Percentiles rank a stretch among this genome's conserved stretches.
Conservation (phyloP, 2,888 invertebrate genomes). For the Lydus trimaculatus region DNA sequence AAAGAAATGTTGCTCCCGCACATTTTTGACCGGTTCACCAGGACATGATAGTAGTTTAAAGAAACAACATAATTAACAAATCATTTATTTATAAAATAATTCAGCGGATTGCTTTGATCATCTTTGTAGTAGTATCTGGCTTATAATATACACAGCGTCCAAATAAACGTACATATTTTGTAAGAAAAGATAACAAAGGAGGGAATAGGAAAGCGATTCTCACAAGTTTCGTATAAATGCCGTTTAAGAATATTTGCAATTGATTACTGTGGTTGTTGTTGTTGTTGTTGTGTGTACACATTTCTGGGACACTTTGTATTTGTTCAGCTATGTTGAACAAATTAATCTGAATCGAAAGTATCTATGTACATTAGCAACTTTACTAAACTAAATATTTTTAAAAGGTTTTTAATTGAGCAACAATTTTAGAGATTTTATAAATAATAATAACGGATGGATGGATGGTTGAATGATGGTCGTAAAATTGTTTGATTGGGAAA, state of each 20-base stretch:
- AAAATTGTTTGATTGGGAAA: not conserved
- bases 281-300: too few species aligned
- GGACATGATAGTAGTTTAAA: not conserved
- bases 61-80: slow-evolving; percentile 23
- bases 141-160: not conserved
- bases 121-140: not conserved
- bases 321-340: too few species aligned
- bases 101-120: not conserved
- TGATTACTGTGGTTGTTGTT: too few species aligned
- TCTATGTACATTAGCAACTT: too few species aligned
- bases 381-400: too few species aligned
- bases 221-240: too few species aligned
- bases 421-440: not conserved
- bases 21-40: slow-evolving; percentile 6
- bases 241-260: too few species aligned
- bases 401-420: not conserved
- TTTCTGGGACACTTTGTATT: too few species aligned
- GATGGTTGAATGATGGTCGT: not conserved
- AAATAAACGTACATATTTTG: too few species aligned
- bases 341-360: too few species aligned
- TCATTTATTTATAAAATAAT: not conserved
- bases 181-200: too few species aligned
- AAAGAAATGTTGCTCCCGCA: not conserved
- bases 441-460: not conserved
- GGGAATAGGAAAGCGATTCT: too few species aligned